Percentiles rank a stretch among this genome's conserved stretches.
Evolutionary conservation across 2,113 vertebrate genomes (phyloP).

Genomic region (Guaruba guarouba): DNA sequence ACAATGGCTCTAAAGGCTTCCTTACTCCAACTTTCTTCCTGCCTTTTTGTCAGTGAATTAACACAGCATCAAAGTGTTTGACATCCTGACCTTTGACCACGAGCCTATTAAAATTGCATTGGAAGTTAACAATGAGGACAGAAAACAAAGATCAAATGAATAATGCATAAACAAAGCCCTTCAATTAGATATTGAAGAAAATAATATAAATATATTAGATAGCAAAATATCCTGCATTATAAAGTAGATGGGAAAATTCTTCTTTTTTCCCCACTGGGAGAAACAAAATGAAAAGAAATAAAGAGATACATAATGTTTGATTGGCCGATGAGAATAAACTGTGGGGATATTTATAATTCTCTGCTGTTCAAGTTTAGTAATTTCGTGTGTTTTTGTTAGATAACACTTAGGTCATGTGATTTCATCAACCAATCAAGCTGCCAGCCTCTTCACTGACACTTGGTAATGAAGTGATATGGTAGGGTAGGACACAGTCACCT

Average conservation of each 20-base stretch:
- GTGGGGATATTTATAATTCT: constrained; percentile 9
- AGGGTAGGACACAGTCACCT: constrained; percentile 46
- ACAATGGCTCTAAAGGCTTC: background rate
- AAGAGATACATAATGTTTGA: background rate
- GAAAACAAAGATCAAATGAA: constrained; percentile 67
- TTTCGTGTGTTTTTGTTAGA: constrained; percentile 46
- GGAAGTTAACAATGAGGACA: constrained; percentile 33
- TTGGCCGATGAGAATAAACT: background rate
- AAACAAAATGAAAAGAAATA: background rate
- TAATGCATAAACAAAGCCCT: constrained; percentile 59
- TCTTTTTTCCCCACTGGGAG: background rate
- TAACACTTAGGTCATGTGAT: constrained; percentile 61
- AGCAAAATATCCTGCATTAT: constrained; percentile 51
- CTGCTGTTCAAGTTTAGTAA: constrained; percentile 8
- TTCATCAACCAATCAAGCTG: constrained; percentile 49
- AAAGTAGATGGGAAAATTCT: background rate
- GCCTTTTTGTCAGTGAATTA: constrained; percentile 1
- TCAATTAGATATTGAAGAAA: constrained; percentile 55
- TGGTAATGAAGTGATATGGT: constrained; percentile 52
- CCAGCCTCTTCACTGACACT: constrained; percentile 37
- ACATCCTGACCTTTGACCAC: constrained; percentile 43
- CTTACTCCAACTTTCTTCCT: background rate
- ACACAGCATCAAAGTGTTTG: background rate
- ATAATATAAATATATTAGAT: constrained; percentile 57
- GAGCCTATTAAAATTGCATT: constrained; percentile 62